These are phyloP conservation scores for Orthosia cruda DNA, from an alignment of 2,888 invertebrate species.

Conservation along the genomic window DNA sequence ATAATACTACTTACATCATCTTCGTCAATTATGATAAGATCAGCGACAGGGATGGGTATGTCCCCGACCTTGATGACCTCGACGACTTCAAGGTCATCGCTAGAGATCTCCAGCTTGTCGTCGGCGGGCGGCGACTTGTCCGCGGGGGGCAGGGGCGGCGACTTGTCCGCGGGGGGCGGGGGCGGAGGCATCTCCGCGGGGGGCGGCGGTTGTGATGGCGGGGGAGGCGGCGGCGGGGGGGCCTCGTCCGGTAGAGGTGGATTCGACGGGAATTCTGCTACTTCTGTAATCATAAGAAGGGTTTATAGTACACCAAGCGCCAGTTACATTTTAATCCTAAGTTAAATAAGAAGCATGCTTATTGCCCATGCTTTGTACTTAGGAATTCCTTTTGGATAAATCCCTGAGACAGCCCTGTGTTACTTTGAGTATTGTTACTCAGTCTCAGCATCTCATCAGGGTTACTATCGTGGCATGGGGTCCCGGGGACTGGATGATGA, in stretches of 20 bases:
- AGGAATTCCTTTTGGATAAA: too few relatives aligned
- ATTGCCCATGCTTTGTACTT: too few relatives aligned
- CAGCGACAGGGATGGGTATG: constrained; percentile 80
- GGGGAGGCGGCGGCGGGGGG: constrained; percentile 80
- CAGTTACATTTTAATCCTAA: too few relatives aligned
- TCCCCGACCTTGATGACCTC: constrained; percentile 78
- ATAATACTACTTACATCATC: constrained; percentile 75
- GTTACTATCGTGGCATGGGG: too few relatives aligned
- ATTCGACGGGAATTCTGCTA: constrained; percentile 83
- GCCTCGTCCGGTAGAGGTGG: constrained; percentile 89
- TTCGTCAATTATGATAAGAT: constrained; percentile 79
- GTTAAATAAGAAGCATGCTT: too few relatives aligned
- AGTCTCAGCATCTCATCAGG: too few relatives aligned
- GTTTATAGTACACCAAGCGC: background rate
- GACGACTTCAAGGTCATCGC: constrained; percentile 77
- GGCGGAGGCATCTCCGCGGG: constrained; percentile 59
- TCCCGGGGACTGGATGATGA: too few relatives aligned
- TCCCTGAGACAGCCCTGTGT: too few relatives aligned
- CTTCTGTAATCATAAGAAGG: constrained; percentile 74
- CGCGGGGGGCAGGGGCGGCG: constrained; percentile 44
- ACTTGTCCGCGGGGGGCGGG: constrained; percentile 41
- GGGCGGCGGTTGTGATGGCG: constrained; percentile 54
- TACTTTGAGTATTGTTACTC: too few relatives aligned
- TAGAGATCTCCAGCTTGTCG: constrained; percentile 40
- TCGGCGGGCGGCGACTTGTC: constrained; percentile 20